Base-by-base conservation (phyloP, 1,140 invertebrate genomes). In the Caenorhabditis tropicalis region DNA sequence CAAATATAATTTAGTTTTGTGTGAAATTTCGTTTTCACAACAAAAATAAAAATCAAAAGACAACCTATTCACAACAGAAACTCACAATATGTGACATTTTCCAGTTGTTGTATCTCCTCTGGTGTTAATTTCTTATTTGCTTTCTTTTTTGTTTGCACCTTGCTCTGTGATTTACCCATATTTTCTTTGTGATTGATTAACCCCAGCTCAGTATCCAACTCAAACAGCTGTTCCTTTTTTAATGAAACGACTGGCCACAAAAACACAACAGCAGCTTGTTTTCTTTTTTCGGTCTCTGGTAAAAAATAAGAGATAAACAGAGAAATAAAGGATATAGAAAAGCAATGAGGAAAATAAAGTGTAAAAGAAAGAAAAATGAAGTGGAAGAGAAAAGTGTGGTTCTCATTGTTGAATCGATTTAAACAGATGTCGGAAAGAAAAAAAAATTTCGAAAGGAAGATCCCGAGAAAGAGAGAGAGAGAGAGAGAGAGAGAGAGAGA, bases 21-120 rank as follows among this genome's bases (percentile, higher is more conserved):
- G n/a, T n/a, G n/a, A n/a, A n/a, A n/a, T n/a, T 53, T 48, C 24
- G 19, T 27, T 65, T 24, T 51, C n/a, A n/a, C 1, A 31, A 74
- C 9, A 84, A 43, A 15, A 53, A 43, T 39, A 24, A 36, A 79
- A 0, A 1, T 5, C 43, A 46, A 53, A 79, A 58, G 6, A 60
- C n/a, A n/a, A n/a, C n/a, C n/a, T n/a, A n/a, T n/a, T n/a, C n/a
- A 87, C 6, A 43, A 0, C 1, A 81, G 21, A 36, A 85, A 88
- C 89, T 87, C 85, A 90, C 89, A 89, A 60, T 89, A 89, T 33
- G 89, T 89, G 2, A 82, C 85, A 3, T 74, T 79, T 53, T 89
- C 89, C 9, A 89, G 74, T 39, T 88, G 85, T 36, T 89, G 82
- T 49, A 89, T 48, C 36, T 89, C 89, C 53, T 89, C 89, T 9